A percentile compares a stretch with the other conserved stretches of the same genome.
These are phyloP conservation scores for Umimayanthus kanabou DNA, from an alignment of 92 coral and sea anemone genomes.

Conservation along the genomic window DNA sequence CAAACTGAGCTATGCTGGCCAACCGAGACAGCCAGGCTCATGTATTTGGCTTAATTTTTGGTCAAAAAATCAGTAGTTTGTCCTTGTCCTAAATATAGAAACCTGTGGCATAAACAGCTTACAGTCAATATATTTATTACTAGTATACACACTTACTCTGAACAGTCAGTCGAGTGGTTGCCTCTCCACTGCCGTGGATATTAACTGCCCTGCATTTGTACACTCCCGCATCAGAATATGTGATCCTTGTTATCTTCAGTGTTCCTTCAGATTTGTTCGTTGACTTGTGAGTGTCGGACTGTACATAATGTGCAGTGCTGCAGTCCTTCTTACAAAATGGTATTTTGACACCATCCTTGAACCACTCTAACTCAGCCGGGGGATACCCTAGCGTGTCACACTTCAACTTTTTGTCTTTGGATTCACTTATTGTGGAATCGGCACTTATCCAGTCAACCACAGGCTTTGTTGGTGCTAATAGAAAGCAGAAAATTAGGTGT, in stretches of 20 bases:
- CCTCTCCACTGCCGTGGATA: not conserved
- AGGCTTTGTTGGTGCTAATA: constrained; percentile 9
- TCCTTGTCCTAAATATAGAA: no score
- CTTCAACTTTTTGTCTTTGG: not conserved
- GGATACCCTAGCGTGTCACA: constrained; percentile 22
- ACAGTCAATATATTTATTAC: no score
- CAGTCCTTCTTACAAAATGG: constrained; percentile 4
- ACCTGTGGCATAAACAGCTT: no score
- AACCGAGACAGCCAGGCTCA: no score
- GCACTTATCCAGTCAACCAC: not conserved
- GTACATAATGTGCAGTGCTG: not conserved
- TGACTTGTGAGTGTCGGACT: not conserved
- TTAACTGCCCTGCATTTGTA: constrained; percentile 10
- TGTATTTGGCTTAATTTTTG: no score
- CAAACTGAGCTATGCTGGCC: no score
- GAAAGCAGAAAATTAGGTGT: not conserved
- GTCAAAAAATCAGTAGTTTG: no score
- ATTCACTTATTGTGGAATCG: constrained; percentile 10
- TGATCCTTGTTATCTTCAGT: constrained; percentile 10
- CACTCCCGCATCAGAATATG: not conserved
- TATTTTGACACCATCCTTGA: constrained; percentile 9
- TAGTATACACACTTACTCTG: constrained; percentile 5
- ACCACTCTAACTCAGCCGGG: constrained; percentile 24
- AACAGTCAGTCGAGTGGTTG: constrained; percentile 13
- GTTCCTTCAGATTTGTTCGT: constrained; percentile 16